These are phyloP conservation scores for Trichomycterus rosablanca DNA, from an alignment of 2,113 vertebrate genomes.

Conservation along the genomic window DNA sequence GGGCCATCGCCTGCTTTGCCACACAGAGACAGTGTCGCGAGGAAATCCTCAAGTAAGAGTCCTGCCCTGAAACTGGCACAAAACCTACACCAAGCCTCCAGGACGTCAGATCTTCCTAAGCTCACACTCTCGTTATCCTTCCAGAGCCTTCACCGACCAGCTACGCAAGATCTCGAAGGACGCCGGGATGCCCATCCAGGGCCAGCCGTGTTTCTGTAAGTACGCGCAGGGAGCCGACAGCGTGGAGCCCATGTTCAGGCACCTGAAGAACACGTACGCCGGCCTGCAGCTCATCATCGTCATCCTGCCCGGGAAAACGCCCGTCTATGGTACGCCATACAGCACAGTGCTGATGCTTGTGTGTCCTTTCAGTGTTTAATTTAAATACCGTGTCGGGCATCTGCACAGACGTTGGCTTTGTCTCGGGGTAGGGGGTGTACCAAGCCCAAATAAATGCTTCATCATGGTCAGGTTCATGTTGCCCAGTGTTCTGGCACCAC, in stretches of 20 bases:
- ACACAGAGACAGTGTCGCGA: slow-evolving; percentile 97
- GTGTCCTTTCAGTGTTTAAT: too few species aligned
- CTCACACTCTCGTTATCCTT: background rate
- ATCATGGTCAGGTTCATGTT: too few species aligned
- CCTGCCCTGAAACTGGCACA: too few species aligned
- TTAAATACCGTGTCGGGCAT: too few species aligned
- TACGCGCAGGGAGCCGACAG: slow-evolving; percentile 95
- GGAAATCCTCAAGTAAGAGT: slow-evolving; percentile 93
- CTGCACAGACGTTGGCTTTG: too few species aligned
- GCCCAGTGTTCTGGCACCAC: too few species aligned
- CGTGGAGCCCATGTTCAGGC: slow-evolving; percentile 96
- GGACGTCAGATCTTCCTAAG: too few species aligned
- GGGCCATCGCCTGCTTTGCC: slow-evolving; percentile 98
- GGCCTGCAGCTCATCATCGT: slow-evolving; percentile 98
- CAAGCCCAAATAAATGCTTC: too few species aligned
- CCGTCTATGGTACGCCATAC: slow-evolving; percentile 61
- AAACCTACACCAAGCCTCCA: too few species aligned
- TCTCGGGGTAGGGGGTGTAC: too few species aligned
- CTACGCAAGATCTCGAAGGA: slow-evolving; percentile 98
- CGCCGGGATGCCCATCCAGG: slow-evolving; percentile 94
- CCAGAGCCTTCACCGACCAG: slow-evolving; percentile 94
- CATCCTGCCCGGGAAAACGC: slow-evolving; percentile 89
- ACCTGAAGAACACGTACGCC: slow-evolving; percentile 97
- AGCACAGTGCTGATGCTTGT: too few species aligned
- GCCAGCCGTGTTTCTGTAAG: slow-evolving; percentile 98